Evolutionary conservation across 2,113 vertebrate genomes (phyloP), one percentile per base, ranked within the genome.

Genomic region (Fulica atra): DNA sequence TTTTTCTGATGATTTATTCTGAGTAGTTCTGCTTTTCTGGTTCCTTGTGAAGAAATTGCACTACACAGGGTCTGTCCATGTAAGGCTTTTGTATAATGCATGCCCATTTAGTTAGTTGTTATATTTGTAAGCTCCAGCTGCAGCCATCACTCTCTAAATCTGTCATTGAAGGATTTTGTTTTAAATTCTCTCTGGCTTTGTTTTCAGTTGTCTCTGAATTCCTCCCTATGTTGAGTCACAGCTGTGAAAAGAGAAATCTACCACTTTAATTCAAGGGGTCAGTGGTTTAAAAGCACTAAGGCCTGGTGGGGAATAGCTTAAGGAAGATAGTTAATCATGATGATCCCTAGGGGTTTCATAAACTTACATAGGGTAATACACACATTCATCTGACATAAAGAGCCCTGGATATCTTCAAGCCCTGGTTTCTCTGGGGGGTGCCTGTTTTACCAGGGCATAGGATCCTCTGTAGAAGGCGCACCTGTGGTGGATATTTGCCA

Each of bases 121-220:
- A 71, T 95, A 91, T 94, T 92, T 94, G 77, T 69, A 80, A 95
- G 69, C 36, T 96, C 92, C 95, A 97, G 96, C 88, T 96, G 95
- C 86, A 91, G 71, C 96, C 81, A 89, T 95, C 86, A 87, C 73
- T 96, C 95, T 92, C 83, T 89, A 89, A 93, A 95, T 87, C 77
- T 95, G 93, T 94, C 95, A 81, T 23, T 94, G 95, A 94, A 96
- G 86, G 93, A 96, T 96, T 97, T 96, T 97, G 86, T 95, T 96
- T 95, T 96, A 94, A 96, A 95, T 84, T 96, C 86, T 96, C 88
- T 63, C 59, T 93, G 91, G 57, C 81, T 95, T 95, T 86, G 88
- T 92, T 94, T 96, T 95, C 86, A 95, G 72, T 93, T 92, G 80
- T 90, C 77, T 95, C 80, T 84, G 63, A 96, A 97, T 96, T 95